Evolutionary conservation across 2,888 invertebrate species (phyloP).

Genomic region (Athrips mouffetella): DNA sequence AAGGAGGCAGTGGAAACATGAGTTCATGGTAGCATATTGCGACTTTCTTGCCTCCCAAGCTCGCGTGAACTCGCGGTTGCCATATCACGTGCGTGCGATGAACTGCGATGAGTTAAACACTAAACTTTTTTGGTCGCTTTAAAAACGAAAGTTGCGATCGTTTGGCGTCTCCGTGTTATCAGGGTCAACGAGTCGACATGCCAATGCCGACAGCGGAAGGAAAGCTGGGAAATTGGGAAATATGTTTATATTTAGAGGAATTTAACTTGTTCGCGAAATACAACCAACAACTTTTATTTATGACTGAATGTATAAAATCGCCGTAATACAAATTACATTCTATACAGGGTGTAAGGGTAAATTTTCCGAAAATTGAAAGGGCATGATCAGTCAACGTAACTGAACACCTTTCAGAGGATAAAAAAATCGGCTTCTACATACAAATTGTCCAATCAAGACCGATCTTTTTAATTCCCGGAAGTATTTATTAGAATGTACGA

Average conservation of each 20-base stretch:
- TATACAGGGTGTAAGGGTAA: not conserved
- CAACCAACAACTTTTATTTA: no score
- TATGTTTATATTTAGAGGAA: no score
- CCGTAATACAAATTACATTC: no score
- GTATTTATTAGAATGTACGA: no score
- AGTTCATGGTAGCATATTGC: not conserved
- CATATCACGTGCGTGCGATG: slow-evolving; percentile 3
- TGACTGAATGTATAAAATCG: no score
- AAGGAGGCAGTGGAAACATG: not conserved
- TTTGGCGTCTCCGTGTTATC: slow-evolving; percentile 46
- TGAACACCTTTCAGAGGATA: no score
- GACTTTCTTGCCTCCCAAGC: not conserved
- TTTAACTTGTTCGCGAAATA: no score
- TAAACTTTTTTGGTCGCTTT: slow-evolving; percentile 29
- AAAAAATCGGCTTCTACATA: no score
- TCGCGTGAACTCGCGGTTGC: not conserved
- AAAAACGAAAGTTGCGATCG: slow-evolving; percentile 51
- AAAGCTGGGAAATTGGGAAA: slow-evolving; percentile 28
- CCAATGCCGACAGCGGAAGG: slow-evolving; percentile 49
- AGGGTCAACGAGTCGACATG: slow-evolving; percentile 57
- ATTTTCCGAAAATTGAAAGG: not conserved
- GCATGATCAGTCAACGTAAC: no score
- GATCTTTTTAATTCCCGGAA: no score
- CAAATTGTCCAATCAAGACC: no score
- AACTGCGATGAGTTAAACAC: slow-evolving; percentile 10